Base-by-base conservation (phyloP, 2,888 invertebrate genomes). In the Netelia inedita region DNA sequence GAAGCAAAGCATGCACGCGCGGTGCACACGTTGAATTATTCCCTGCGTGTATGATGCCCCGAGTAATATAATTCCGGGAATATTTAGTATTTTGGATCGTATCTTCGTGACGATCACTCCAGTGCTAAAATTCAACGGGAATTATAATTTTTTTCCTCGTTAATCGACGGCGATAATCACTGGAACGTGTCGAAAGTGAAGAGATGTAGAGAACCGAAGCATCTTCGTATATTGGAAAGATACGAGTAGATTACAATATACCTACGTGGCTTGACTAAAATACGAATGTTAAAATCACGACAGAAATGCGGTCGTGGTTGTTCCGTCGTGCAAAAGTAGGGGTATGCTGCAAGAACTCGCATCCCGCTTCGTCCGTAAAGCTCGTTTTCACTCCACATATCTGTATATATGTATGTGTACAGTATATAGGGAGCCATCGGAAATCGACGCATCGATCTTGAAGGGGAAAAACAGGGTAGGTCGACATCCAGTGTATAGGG, bases 401-500 rank as follows among this genome's bases (percentile, higher is more conserved):
- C 10, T 46, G 1, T 55, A 55, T 23, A 23, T 23, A 53, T 21
- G 11, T 41, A 53, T 41, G 21, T 50, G n/a, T 43, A 41, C 71
- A 35, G 72, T 46, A 69, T 78, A 68, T 84, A 73, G 73, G 78
- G 55, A 79, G 74, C 73, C 88, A 89, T 89, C 87, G 90, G 89
- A 91, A 90, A 92, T 91, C 90, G 90, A 91, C 89, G 89, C 90
- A 92, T 91, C 89, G 90, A 91, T 89, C 91, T 90, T 87, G 79
- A 85, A 87, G 87, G 74, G 72, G 69, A 80, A 82, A 88, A 85
- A 83, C 76, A 78, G 72, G 55, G 69, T 79, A 81, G 79, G 78
- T 68, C 61, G 85, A 82, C 79, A 65, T 71, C 46, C 46, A 46
- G 63, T 59, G 28, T 55, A 78, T 73, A 73, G 78, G 65, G 57